Percentiles rank a stretch among this genome's conserved stretches.
phyloP scores from a whole-genome alignment of 64 coral and sea anemone species.

The Pocillopora damicornis region DNA sequence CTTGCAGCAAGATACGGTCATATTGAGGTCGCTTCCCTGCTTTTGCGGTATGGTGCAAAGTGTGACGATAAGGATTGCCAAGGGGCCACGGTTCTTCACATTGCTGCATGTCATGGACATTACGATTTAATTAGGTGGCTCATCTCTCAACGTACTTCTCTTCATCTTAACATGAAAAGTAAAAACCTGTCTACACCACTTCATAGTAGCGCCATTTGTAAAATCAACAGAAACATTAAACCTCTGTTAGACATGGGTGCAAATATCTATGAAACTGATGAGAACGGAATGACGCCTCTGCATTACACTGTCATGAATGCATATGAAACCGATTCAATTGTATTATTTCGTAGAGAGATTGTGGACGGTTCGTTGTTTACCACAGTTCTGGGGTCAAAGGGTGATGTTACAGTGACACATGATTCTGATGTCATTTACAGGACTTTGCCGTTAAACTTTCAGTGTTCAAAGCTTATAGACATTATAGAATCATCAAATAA shows the following conservation, averaged over 20 bases:
- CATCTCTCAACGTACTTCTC: not conserved
- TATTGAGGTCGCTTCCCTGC: not conserved
- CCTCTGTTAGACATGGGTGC: not conserved
- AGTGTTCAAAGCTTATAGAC: not conserved
- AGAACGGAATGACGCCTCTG: slow-evolving; percentile 13
- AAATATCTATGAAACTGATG: not conserved
- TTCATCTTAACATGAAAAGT: slow-evolving; percentile 9
- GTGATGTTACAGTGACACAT: not conserved
- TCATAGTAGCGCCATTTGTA: slow-evolving; percentile 39
- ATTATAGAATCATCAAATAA: not conserved
- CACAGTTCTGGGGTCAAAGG: not conserved
- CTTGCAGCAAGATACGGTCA: slow-evolving; percentile 45
- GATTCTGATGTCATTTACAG: not conserved
- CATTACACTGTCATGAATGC: slow-evolving; percentile 32
- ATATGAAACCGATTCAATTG: not conserved
- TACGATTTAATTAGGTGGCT: slow-evolving; percentile 27
- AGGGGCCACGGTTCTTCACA: slow-evolving; percentile 34
- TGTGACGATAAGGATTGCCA: not conserved
- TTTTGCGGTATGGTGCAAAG: slow-evolving; percentile 14
- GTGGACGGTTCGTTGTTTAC: no score
- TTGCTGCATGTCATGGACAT: slow-evolving; percentile 57
- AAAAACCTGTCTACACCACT: slow-evolving; percentile 27
- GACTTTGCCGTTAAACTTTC: not conserved
- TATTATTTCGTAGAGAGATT: not conserved
- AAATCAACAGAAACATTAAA: not conserved